phyloP scores from a whole-genome alignment of 64 coral and sea anemone genomes.

The Montipora cactus region DNA sequence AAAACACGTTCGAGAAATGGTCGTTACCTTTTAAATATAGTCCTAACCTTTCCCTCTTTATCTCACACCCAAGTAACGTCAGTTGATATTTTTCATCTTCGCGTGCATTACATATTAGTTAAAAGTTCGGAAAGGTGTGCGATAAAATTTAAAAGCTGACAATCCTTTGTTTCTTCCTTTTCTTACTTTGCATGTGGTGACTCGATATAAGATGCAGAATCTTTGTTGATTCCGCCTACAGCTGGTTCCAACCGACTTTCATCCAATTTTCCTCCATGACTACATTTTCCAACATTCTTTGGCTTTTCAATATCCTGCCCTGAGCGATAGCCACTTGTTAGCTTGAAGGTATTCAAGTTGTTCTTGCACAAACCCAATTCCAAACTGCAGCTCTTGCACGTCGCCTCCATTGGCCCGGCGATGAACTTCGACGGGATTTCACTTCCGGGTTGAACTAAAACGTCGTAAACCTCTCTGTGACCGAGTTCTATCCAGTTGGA shows the following conservation, averaged over 20 bases:
- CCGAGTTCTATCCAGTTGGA: constrained; percentile 88
- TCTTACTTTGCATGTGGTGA: constrained; percentile 76
- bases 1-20: too few species aligned
- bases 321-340: constrained; percentile 79
- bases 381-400: constrained; percentile 50
- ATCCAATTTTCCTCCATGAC: constrained; percentile 73
- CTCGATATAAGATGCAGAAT: neutral
- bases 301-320: constrained; percentile 81
- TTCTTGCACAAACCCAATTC: constrained; percentile 2
- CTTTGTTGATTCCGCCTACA: constrained; percentile 88
- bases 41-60: too few species aligned
- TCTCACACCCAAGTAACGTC: too few species aligned
- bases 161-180: neutral
- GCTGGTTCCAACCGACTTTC: constrained; percentile 46
- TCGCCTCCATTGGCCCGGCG: constrained; percentile 20
- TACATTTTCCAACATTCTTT: constrained; percentile 64
- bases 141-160: too few species aligned
- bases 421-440: constrained; percentile 13
- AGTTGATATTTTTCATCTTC: too few species aligned
- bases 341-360: constrained; percentile 66
- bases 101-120: too few species aligned
- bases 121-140: too few species aligned
- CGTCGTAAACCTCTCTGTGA: constrained; percentile 4
- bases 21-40: too few species aligned
- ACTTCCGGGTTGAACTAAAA: constrained; percentile 43